Evolutionary conservation across 2,888 invertebrate genomes (phyloP).

Genomic region (Toxonevra muliebris): DNA sequence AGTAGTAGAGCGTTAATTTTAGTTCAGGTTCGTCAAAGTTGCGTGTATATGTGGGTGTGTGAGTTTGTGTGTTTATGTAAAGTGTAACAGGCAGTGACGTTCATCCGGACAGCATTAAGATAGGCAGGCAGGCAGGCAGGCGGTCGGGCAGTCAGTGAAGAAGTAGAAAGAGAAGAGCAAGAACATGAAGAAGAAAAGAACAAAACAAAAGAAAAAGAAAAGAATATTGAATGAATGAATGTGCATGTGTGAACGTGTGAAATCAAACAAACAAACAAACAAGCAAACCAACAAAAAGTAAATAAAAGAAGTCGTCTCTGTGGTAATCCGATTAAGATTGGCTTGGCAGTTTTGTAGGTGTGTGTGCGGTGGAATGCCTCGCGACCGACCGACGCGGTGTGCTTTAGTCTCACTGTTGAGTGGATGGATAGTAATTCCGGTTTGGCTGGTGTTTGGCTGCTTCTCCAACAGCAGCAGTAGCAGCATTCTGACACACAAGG

Average conservation of each 20-base stretch:
- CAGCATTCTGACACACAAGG: neutral
- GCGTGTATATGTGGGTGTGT: neutral
- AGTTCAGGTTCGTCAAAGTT: neutral
- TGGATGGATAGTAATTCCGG: conserved; percentile 13
- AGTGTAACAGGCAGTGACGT: no score
- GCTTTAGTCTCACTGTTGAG: neutral
- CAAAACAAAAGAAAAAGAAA: conserved; percentile 28
- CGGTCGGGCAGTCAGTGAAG: no score
- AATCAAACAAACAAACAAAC: conserved; percentile 11
- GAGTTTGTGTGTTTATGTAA: no score
- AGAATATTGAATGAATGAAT: conserved; percentile 27
- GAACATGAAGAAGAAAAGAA: conserved; percentile 23
- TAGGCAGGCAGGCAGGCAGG: no score
- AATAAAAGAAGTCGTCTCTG: neutral
- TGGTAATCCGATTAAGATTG: conserved; percentile 23
- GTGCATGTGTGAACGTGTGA: conserved; percentile 19
- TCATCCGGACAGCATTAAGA: no score
- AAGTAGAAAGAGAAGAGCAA: conserved; percentile 18
- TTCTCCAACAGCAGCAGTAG: neutral
- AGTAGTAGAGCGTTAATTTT: no score
- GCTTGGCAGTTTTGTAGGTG: conserved; percentile 20
- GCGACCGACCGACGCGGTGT: no score
- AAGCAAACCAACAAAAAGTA: neutral
- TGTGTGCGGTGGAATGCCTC: neutral
- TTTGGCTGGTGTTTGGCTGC: conserved; percentile 9